Conservation (phyloP, 2,797 vertebrate genomes). For the Phataginus tetradactyla region DNA sequence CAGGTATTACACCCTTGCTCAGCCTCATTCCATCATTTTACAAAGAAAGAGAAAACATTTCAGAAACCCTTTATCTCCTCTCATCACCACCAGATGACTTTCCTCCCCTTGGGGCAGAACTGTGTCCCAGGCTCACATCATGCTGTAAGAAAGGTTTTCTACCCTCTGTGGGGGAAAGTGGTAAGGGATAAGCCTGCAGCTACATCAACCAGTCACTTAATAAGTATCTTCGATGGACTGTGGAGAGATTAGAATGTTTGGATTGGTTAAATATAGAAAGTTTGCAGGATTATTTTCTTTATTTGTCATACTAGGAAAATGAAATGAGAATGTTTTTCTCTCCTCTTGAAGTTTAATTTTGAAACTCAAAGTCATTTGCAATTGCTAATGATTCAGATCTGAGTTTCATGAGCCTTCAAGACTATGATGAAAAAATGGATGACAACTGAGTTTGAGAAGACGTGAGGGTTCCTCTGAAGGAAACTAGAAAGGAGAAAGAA, state of each 20-base stretch:
- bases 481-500: neutral
- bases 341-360: neutral
- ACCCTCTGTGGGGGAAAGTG: neutral
- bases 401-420: neutral
- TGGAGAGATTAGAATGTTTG: neutral
- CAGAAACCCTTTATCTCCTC: neutral
- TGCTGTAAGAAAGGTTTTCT: neutral
- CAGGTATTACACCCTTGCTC: neutral
- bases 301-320: neutral
- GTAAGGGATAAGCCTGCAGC: neutral
- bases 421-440: neutral
- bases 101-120: neutral
- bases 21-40: neutral
- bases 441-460: neutral
- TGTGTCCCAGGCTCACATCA: neutral
- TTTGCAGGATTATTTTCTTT: neutral
- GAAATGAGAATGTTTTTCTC: neutral
- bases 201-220: neutral
- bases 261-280: neutral
- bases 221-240: neutral
- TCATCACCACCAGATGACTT: neutral
- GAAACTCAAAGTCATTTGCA: neutral
- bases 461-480: neutral
- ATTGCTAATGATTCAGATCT: neutral
- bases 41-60: neutral